Evolutionary conservation across 92 coral and sea anemone genomes (phyloP), one percentile per base, ranked within the genome.

Genomic region (Montipora capitata): DNA sequence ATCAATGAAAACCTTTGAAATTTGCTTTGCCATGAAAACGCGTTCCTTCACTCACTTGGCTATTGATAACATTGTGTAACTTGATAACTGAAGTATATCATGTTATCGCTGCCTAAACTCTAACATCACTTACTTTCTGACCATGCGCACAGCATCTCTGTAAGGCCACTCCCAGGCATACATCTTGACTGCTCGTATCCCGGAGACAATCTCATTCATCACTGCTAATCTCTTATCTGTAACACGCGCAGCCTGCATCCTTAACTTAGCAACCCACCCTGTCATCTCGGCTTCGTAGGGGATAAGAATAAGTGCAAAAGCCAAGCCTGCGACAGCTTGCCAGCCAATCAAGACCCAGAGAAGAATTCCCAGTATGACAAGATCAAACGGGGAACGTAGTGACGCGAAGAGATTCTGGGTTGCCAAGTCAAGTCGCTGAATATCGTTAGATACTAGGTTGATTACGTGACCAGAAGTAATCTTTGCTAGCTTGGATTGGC

Each of bases 271-370:
- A 49, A 95, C 98, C 98, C 98, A 95, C 64, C 98, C 98, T 85
- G 98, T 95, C 98, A 95, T 95, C 91, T 95, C 98, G 13, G 98
- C 98, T 68, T 95, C 98, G 94, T 95, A 95, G 81, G 98, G 98
- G 91, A 95, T 95, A 72, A 95, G 88, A 83, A 95, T 95, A 79
- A 95, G 95, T 4, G 98, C 98, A 57, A 95, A 95, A 10, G 98
- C 92, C 87, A 95, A 74, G 56, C 98, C 98, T 2, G 98, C 93
- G 80, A 95, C 98, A 5, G 98, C 98, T 84, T 95, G 98, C 98
- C 98, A 95, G 56, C 98, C 98, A 95, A 95, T 95, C 87, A 95
- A 72, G 51, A 76, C 27, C 98, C 98, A 95, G 52, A 95, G 85
- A 44, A 95, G 75, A 42, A 93, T 91, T 45, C 96, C 98, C 17